Evolutionary conservation across 1,140 invertebrate species (phyloP).

Genomic region (Drosophila equinoxialis): DNA sequence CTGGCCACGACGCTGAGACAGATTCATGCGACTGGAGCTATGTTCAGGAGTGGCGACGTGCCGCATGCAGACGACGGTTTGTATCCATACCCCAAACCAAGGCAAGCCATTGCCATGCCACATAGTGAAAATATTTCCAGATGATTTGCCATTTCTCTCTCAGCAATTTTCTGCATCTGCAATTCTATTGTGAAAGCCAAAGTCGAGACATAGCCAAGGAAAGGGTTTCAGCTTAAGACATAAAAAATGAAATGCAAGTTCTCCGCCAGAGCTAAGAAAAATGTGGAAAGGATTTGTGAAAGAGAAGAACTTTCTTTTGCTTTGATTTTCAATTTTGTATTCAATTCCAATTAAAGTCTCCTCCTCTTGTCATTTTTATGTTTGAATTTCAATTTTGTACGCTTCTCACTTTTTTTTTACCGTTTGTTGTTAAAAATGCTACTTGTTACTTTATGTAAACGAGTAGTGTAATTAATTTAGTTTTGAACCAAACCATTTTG

Average conservation of each 20-base stretch:
- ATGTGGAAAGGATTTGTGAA: neutral
- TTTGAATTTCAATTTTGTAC: too few relatives aligned
- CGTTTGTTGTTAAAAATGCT: too few relatives aligned
- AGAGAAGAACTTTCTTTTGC: neutral
- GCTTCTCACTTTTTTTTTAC: too few relatives aligned
- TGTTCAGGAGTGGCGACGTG: slow-evolving; percentile 87
- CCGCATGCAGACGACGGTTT: slow-evolving; percentile 65
- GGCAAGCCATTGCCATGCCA: neutral
- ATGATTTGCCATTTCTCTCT: slow-evolving; percentile 57
- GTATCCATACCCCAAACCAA: neutral
- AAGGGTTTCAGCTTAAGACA: slow-evolving; percentile 13
- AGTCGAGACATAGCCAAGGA: slow-evolving; percentile 17
- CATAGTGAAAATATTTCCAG: slow-evolving; percentile 56
- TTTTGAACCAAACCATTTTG: too few relatives aligned
- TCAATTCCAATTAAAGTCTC: neutral
- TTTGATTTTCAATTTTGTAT: neutral
- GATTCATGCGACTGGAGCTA: slow-evolving; percentile 88
- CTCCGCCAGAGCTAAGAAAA: neutral
- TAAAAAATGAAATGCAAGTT: slow-evolving; percentile 3
- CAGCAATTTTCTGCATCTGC: slow-evolving; percentile 21
- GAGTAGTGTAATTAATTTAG: too few relatives aligned
- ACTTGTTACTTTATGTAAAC: too few relatives aligned
- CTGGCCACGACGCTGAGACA: slow-evolving; percentile 76
- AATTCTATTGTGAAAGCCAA: slow-evolving; percentile 56
- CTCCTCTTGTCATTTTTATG: neutral